A percentile compares a stretch with the other conserved stretches of the same genome.
Conservation (phyloP, 1,140 invertebrate species). For the Heliconius hermathena region DNA sequence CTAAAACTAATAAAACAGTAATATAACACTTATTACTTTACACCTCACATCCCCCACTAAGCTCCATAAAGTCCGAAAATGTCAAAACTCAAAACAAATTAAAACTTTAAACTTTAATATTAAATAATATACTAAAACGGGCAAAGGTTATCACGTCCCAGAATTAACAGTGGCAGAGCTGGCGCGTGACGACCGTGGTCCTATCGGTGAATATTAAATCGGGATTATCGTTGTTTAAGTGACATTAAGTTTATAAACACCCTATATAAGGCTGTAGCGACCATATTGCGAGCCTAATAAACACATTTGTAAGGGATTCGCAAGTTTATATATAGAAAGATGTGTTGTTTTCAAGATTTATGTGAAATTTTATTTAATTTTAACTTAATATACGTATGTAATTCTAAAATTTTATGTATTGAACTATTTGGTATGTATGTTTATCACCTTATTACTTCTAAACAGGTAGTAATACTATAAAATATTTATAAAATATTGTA, state of each 20-base stretch:
- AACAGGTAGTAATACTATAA: no score
- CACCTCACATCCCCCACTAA: not conserved
- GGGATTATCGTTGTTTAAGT: conserved; percentile 15
- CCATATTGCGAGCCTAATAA: not conserved
- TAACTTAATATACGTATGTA: no score
- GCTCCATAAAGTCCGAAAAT: not conserved
- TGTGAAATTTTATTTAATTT: no score
- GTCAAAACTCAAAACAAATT: not conserved
- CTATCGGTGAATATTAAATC: conserved; percentile 10
- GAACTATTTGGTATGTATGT: no score
- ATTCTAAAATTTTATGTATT: no score
- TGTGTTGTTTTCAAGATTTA: no score
- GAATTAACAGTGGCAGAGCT: not conserved
- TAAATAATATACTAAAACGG: not conserved
- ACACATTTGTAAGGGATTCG: not conserved
- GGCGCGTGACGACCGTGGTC: not conserved
- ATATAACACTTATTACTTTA: not conserved
- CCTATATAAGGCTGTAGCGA: not conserved
- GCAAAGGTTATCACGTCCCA: conserved; percentile 5
- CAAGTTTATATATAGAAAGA: not conserved
- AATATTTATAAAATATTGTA: no score
- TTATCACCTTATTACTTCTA: no score
- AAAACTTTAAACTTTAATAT: conserved; percentile 6
- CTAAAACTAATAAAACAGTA: not conserved
- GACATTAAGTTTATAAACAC: conserved; percentile 11